Base-by-base conservation (phyloP, 92 coral and sea anemone genomes). In the Paragorgia papillata region DNA sequence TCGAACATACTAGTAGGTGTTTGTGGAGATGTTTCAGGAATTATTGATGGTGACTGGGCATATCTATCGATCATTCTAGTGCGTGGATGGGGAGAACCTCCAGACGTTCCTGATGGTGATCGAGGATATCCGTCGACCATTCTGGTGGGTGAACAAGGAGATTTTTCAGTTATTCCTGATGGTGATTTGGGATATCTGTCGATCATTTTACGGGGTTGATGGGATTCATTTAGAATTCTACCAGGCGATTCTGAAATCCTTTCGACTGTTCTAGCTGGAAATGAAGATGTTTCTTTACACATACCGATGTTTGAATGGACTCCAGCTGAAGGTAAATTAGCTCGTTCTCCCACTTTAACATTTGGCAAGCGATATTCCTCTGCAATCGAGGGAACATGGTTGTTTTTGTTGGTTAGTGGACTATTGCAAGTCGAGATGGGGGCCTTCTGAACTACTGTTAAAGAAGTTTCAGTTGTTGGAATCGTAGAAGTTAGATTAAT, bases 171-270 rank as follows among this genome's bases (percentile, higher is more conserved):
- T 25, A 43, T 5, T 7, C 13, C n/a, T 9, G 41, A 15, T 61
- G 67, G 67, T 9, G 67, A 27, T 8, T 61, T 34, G 67, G 40
- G 18, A 61, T 61, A 29, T 61, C 67, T 61, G 41, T 61, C 67
- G 2, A 8, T 33, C 26, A 61, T 39, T n/a, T 37, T 46, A 40
- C 27, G 50, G 29, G 49, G 44, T 40, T 34, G 73, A 1, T 0
- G n/a, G 14, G 27, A 26, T 55, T 19, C 61, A 55, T 21, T 19
- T 22, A 19, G 9, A 10, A 19, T 17, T 55, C 61, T 19, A 10
- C 26, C 29, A 55, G 61, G 9, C 12, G 61, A 27, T 55, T 19
- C n/a, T 21, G 61, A 55, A 55, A 55, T 4, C 43, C 43, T 37
- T 37, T 37, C 43, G 43, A 55, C 17, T 9, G 19, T 12, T 19